These are phyloP conservation scores for Druon quercuslanigerum DNA, from an alignment of 1,140 invertebrate genomes.

Conservation along the genomic window DNA sequence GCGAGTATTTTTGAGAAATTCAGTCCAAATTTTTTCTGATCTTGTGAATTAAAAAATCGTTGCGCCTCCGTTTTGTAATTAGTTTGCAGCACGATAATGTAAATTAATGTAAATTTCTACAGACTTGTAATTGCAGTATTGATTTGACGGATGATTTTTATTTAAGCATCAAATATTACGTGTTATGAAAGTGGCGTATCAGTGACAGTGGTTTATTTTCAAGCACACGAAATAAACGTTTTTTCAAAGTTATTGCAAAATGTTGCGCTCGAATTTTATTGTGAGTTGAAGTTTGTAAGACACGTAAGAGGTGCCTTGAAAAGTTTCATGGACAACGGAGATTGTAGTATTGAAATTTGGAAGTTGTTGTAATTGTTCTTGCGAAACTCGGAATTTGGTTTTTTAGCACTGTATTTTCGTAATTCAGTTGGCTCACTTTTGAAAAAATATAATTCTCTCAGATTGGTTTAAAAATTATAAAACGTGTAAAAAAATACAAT, in stretches of 20 bases:
- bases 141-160: slow-evolving; percentile 21
- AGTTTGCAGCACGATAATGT: slow-evolving; percentile 23
- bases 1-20: neutral
- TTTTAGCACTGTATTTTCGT: slow-evolving; percentile 2
- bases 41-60: slow-evolving; percentile 1
- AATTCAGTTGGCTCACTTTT: slow-evolving; percentile 6
- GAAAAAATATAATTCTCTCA: slow-evolving; percentile 3
- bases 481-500: slow-evolving; percentile 3
- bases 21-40: neutral
- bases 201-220: slow-evolving; percentile 7
- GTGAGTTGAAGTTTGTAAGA: slow-evolving; percentile 17
- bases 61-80: slow-evolving; percentile 9
- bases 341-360: slow-evolving; percentile 1
- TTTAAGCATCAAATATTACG: slow-evolving; percentile 5
- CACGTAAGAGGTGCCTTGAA: slow-evolving; percentile 19
- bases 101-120: slow-evolving; percentile 28
- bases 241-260: slow-evolving; percentile 12
- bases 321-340: neutral
- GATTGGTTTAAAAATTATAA: neutral
- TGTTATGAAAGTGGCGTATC: neutral
- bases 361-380: neutral
- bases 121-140: slow-evolving; percentile 1
- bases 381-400: slow-evolving; percentile 3
- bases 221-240: neutral
- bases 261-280: neutral